Base-by-base conservation (phyloP, 2,113 vertebrate species). In the Rostratula benghalensis region DNA sequence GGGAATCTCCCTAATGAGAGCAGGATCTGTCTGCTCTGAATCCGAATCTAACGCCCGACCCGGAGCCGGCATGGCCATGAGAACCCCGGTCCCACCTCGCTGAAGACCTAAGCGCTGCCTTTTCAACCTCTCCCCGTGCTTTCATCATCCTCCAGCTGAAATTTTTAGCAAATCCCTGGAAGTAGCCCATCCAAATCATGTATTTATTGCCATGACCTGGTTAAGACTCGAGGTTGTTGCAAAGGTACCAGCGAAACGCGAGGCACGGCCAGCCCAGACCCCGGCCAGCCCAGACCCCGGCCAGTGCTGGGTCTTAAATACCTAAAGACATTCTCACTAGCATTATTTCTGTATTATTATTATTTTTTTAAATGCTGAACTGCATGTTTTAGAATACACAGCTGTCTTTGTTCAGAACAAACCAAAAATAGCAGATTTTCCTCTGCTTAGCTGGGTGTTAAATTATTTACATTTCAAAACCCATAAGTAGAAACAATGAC, bases 391-490 rank as follows among this genome's bases (percentile, higher is more conserved):
- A 70, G 87, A 97, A 96, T 80, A 94, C 89, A 97, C 96, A 97
- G 96, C 94, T 98, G 96, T 94, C 94, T 94, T 97, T 97, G 93
- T 96, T 97, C 88, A 94, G 92, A 97, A 94, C 60, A 90, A 93
- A 93, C 93, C 89, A 65, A 91, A 97, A 97, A 98, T 97, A 98
- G 95, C 90, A 93, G 82, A 96, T 95, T 96, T 95, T 91, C 85
- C 91, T 97, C 75, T 68, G 85, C 91, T 74, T 97, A 91, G 88
- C 87, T 87, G 93, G 88, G 89, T 97, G 93, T 95, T 97, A 97
- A 97, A 97, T 93, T 97, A 97, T 98, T 98, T 97, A 97, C 96
- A 97, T 98, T 98, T 98, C 96, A 97, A 96, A 97, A 87, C 93
- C 85, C 81, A 76, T 95, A 95, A 83, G 80, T 90, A 93, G 89